Base-by-base conservation (phyloP, 2,888 invertebrate genomes). In the Standfussiana lucernea region DNA sequence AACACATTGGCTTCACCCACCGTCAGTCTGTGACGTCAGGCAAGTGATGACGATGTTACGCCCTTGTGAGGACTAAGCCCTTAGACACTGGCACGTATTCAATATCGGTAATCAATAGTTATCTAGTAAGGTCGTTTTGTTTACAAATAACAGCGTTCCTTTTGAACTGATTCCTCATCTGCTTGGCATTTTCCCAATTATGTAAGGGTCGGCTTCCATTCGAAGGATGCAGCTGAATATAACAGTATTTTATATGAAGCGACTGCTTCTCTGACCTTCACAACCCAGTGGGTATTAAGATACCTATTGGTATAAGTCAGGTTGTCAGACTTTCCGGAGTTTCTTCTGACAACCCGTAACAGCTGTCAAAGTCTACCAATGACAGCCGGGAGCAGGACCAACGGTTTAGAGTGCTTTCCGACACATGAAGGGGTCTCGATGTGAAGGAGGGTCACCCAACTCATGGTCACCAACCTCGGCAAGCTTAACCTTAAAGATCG, bases 31-130 rank as follows among this genome's bases (percentile, higher is more conserved):
- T 28, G 6, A 28, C 32, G 15, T 37, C 64, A 45, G 47, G 62
- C 67, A 62, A 21, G 35, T 28, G 4, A 45, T 72, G 47, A 61
- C 53, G 59, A 1, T 11, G 35, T 47, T 21, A 15, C 32, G 72
- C 62, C 72, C 75, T 84, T 73, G 59, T n/a, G 45, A 64, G 47
- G 50, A 62, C 35, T 66, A 42, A 66, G 40, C 69, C 47, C 28
- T 62, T 42, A 53, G 8, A 68, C 37, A 15, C 59, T 79, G 66
- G 67, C 66, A 61, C 15, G 13, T 59, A 67, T 71, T 72, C 83
- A 80, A 67, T 80, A 64, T 83, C 81, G 72, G 77, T 62, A 75
- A 64, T 64, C 59, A 61, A 65, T 59, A 75, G 15, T 18, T 45
- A 53, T 45, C n/a, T 42, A 28, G 37, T 21, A 66, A 83, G 47